Base-by-base conservation (phyloP, 2,113 vertebrate genomes). In the Hippoglossus stenolepis region DNA sequence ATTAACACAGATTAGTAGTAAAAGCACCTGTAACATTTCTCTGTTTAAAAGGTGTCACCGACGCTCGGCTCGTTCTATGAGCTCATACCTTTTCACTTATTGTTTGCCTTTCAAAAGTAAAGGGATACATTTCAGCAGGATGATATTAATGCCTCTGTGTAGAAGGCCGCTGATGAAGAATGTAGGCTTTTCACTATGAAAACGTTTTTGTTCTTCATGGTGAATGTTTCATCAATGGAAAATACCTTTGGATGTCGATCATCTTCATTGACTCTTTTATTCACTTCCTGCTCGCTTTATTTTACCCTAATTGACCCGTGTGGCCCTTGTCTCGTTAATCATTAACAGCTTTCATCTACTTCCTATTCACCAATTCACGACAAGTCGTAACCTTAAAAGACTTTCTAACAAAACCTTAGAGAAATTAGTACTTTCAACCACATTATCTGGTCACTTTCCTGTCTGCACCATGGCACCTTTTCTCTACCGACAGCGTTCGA, bases 321-420 rank as follows among this genome's bases (percentile, higher is more conserved):
- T 60, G 67, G 64, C 60, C 56, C 62, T 71, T 54, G 23, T 70
- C 72, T 85, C 69, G 76, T 90, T 90, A 81, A 87, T 86, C 73
- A 86, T 81, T 77, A 78, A 83, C 43, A 21, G 49, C 75, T 86
- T 84, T 73, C 72, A 64, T 79, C 67, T 69, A 60, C 49, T 77
- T 82, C 81, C 84, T 38, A 68, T 84, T 87, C 75, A 73, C 56
- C 45, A 9, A 65, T 84, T 91, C 57, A 66, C 56, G 72, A 61
- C 53, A 26, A 75, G 85, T 74, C 51, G 15, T 66, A 85, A 77
- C 65, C 60, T 73, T 73, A 75, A 87, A 67, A 67, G 49, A 38
- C 40, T 70, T 70, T 49, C 65, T 8, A 51, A 78, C 35, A 4
- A 72, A 84, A 68, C 47, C 58, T n/a, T 21, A 38, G 82, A 26